Conservation (phyloP, 2,888 invertebrate genomes). For the Cacoxenus indagator region DNA sequence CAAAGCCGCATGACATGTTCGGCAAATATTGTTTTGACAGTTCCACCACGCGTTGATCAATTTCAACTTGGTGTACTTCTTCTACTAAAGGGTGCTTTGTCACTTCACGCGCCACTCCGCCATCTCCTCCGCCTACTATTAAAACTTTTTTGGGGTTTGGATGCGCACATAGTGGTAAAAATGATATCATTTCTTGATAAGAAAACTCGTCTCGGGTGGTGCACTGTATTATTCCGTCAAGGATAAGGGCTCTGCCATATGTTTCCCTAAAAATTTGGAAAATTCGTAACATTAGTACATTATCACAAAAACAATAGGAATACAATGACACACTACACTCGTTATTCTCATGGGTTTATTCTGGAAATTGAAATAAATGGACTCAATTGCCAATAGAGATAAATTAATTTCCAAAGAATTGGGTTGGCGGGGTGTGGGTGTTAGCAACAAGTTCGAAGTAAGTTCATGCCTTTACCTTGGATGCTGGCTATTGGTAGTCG, state of each 20-base stretch:
- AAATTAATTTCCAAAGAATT: no score
- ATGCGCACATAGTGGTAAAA: conserved; percentile 92
- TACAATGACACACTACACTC: no score
- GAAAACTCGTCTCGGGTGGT: conserved; percentile 96
- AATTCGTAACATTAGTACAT: background rate
- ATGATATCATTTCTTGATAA: conserved; percentile 99
- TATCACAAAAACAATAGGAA: background rate
- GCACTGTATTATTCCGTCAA: conserved; percentile 98
- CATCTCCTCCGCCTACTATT: conserved; percentile 98
- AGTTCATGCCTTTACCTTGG: no score
- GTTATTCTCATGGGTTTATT: no score
- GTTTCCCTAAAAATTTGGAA: conserved; percentile 52
- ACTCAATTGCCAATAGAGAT: no score
- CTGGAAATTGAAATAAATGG: no score
- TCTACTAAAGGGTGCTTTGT: conserved; percentile 92
- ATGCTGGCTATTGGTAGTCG: no score
- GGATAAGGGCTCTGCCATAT: conserved; percentile 86
- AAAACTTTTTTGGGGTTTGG: conserved; percentile 90
- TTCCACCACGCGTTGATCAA: conserved; percentile 92
- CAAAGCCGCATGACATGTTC: conserved; percentile 90
- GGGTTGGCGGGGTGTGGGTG: no score
- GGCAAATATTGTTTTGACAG: conserved; percentile 91
- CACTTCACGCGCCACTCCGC: conserved; percentile 96
- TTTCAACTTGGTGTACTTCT: conserved; percentile 92
- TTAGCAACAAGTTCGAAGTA: no score